A percentile compares a stretch with the other conserved stretches of the same genome.
These are phyloP conservation scores for Cebus imitator DNA, from an alignment of 2,113 vertebrate species.

Conservation along the genomic window DNA sequence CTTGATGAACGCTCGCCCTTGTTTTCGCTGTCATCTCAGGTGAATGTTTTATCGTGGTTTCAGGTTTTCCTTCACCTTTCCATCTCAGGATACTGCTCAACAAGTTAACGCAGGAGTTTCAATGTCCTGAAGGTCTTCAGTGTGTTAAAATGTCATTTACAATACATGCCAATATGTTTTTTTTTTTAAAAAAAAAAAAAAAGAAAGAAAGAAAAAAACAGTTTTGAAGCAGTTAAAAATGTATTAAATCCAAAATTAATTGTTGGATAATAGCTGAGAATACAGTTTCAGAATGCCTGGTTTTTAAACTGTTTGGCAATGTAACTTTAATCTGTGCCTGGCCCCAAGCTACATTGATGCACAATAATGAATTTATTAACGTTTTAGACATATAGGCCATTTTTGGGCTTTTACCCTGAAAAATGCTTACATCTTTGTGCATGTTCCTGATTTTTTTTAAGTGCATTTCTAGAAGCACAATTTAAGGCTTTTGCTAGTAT, in stretches of 20 bases:
- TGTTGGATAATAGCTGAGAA: neutral
- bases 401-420: neutral
- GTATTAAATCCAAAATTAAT: neutral
- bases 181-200: too few relatives aligned
- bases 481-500: neutral
- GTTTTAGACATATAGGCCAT: neutral
- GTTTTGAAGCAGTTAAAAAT: neutral
- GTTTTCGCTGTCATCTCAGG: neutral
- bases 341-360: neutral
- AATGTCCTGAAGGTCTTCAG: neutral
- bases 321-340: neutral
- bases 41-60: neutral
- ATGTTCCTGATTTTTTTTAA: neutral
- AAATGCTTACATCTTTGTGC: neutral
- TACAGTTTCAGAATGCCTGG: neutral
- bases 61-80: neutral
- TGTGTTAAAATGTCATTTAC: neutral
- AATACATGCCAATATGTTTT: neutral
- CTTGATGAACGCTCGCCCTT: accelerated
- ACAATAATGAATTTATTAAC: neutral
- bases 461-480: neutral
- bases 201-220: too few relatives aligned
- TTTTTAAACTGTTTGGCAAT: neutral
- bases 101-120: neutral
- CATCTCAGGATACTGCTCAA: neutral